These are phyloP conservation scores for Matsumyia berberina DNA, from an alignment of 2,888 invertebrate species.

Conservation along the genomic window DNA sequence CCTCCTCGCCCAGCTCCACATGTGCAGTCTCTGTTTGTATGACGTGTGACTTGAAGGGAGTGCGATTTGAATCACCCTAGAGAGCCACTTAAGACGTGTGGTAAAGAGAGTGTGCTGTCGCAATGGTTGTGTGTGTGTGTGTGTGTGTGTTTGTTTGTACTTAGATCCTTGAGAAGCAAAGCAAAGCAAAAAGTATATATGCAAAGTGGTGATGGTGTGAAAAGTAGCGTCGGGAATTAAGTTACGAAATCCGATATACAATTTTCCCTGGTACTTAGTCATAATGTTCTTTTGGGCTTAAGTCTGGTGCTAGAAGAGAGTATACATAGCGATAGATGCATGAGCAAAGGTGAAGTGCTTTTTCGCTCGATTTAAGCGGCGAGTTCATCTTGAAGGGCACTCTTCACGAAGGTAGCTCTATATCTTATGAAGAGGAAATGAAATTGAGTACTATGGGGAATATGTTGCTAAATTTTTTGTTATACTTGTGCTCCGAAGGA, in stretches of 20 bases:
- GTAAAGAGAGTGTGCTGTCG: conserved; percentile 22
- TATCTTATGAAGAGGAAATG: no score
- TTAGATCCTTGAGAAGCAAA: conserved; percentile 41
- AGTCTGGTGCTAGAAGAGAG: not conserved
- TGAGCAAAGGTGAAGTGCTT: not conserved
- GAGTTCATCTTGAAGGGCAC: conserved; percentile 1
- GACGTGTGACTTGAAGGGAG: conserved; percentile 49
- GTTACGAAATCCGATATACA: conserved; percentile 61
- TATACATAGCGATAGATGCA: not conserved
- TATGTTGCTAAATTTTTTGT: no score
- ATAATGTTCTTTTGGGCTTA: conserved; percentile 45
- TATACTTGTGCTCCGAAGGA: no score
- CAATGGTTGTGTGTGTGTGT: conserved; percentile 4
- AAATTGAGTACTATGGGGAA: no score
- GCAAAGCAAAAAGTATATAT: conserved; percentile 27
- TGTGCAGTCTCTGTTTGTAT: conserved; percentile 38
- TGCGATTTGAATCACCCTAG: conserved; percentile 59
- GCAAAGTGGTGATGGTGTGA: conserved; percentile 51
- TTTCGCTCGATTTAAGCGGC: conserved; percentile 35
- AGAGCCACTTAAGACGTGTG: conserved; percentile 59
- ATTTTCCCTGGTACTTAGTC: conserved; percentile 46
- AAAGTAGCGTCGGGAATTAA: conserved; percentile 45
- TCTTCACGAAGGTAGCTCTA: not conserved
- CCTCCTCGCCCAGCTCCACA: not conserved
- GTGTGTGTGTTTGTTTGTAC: conserved; percentile 47